A percentile compares a stretch with the other conserved stretches of the same genome.
Conservation (phyloP, 2,797 vertebrate species). For the Simalia tracyae region DNA sequence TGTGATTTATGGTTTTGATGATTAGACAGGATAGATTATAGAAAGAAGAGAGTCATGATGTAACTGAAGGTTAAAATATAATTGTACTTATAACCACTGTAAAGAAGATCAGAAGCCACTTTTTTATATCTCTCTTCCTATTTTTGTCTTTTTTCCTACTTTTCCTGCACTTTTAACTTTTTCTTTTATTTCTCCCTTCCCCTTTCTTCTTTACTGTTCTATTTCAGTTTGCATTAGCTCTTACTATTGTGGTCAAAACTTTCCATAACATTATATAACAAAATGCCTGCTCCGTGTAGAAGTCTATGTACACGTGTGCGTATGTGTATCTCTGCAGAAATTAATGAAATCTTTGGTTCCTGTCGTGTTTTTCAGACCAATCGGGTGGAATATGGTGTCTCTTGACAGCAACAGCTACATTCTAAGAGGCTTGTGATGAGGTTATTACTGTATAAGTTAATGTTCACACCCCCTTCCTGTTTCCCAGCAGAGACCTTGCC, state of each 20-base stretch:
- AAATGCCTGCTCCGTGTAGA: neutral
- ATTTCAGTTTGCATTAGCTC: neutral
- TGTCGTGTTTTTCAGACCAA: neutral
- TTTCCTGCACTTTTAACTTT: too few relatives aligned
- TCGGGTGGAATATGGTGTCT: constrained; percentile 44
- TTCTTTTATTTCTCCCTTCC: neutral
- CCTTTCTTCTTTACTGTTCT: neutral
- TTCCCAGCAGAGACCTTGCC: constrained; percentile 49
- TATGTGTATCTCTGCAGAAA: neutral
- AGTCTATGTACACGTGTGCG: neutral
- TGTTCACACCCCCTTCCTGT: constrained; percentile 53
- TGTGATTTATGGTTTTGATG: too few relatives aligned
- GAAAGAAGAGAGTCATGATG: too few relatives aligned
- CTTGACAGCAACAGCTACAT: constrained; percentile 53
- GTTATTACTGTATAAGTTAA: constrained; percentile 60
- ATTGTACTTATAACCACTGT: too few relatives aligned
- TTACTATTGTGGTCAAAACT: neutral
- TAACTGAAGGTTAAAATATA: too few relatives aligned
- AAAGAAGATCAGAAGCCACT: too few relatives aligned
- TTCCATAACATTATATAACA: neutral
- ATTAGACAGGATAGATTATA: too few relatives aligned
- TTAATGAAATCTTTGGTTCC: neutral
- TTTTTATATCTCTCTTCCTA: too few relatives aligned
- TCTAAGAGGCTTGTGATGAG: constrained; percentile 46
- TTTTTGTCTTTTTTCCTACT: too few relatives aligned